Percentiles rank a stretch among this genome's conserved stretches.
phyloP scores from a whole-genome alignment of 2,113 vertebrate genomes.

The Heterochromis multidens region DNA sequence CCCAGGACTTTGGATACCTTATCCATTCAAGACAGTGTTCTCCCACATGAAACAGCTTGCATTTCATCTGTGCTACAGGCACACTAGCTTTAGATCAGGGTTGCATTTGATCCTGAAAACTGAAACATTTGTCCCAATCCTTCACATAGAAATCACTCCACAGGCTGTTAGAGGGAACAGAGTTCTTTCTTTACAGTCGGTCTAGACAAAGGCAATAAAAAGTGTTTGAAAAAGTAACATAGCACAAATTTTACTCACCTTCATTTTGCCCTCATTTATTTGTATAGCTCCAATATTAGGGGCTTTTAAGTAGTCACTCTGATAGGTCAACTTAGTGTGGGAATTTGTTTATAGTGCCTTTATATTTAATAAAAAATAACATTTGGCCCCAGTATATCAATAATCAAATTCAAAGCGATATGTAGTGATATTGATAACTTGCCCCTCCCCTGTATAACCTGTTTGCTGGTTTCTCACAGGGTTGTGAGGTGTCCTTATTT shows the following conservation, averaged over 20 bases:
- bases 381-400: background rate
- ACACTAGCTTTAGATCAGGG: background rate
- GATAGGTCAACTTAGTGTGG: background rate
- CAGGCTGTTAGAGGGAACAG: background rate
- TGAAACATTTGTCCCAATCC: background rate
- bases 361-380: background rate
- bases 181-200: background rate
- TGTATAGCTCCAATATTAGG: background rate
- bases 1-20: background rate
- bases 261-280: too few relatives aligned
- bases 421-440: background rate
- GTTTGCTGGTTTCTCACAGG: conserved; percentile 38
- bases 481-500: conserved; percentile 63
- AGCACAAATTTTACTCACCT: background rate
- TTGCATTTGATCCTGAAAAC: rapidly evolving
- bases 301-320: background rate
- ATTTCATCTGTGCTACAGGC: background rate
- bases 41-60: background rate
- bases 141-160: background rate
- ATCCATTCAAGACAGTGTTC: background rate
- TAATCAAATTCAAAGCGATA: background rate
- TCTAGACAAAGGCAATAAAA: background rate
- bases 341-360: background rate
- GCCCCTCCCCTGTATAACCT: background rate
- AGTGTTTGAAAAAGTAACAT: background rate